phyloP scores from a whole-genome alignment of 2,888 invertebrate genomes.

The Orchesellides sinensis region DNA sequence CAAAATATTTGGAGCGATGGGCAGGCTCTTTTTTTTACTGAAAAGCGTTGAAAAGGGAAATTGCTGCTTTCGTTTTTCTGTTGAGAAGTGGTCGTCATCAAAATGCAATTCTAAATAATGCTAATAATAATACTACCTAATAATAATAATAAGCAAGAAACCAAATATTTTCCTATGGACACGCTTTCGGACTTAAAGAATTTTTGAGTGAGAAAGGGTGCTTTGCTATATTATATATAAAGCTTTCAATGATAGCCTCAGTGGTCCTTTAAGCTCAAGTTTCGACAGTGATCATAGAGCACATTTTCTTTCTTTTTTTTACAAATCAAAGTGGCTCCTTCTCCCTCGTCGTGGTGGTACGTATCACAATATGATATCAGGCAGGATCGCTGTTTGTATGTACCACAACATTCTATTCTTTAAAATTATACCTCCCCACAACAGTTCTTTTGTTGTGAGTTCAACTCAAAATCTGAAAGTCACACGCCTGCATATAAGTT shows the following conservation, averaged over 20 bases:
- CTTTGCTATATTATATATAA: background rate
- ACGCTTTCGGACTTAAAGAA: too few species aligned
- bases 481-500: slow-evolving; percentile 6
- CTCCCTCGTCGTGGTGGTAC: background rate
- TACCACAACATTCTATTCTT: background rate
- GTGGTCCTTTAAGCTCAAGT: too few species aligned
- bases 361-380: background rate
- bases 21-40: slow-evolving; percentile 32
- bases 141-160: too few species aligned
- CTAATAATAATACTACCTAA: too few species aligned
- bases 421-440: slow-evolving; percentile 9
- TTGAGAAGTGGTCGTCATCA: too few species aligned
- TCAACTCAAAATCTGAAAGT: background rate
- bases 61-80: background rate
- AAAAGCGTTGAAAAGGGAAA: slow-evolving; percentile 20
- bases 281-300: too few species aligned
- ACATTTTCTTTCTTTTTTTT: background rate
- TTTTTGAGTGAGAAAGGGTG: background rate
- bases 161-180: too few species aligned
- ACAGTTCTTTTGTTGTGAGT: background rate
- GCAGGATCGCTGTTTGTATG: background rate
- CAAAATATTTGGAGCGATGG: slow-evolving; percentile 63
- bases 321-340: background rate
- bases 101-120: too few species aligned
- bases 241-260: background rate